A percentile compares a stretch with the other conserved stretches of the same genome.
These are phyloP conservation scores for Pterocles burchelli DNA, from an alignment of 2,113 vertebrate species.

Conservation along the genomic window DNA sequence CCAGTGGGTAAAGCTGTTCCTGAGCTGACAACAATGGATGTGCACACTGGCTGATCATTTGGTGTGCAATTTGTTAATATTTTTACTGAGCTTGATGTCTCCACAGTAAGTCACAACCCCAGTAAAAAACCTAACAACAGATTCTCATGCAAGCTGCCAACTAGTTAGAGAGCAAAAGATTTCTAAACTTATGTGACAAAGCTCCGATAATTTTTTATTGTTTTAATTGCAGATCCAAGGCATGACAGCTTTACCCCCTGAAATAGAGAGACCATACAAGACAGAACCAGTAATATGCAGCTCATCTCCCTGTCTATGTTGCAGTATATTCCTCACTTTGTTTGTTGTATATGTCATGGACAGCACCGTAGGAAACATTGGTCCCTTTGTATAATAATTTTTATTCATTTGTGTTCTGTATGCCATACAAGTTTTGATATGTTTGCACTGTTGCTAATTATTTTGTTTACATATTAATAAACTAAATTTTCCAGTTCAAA, in stretches of 20 bases:
- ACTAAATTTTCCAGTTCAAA: slow-evolving; percentile 38
- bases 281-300: slow-evolving; percentile 69
- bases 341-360: background rate
- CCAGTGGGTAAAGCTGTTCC: background rate
- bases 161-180: background rate
- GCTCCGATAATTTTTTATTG: background rate
- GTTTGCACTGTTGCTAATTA: slow-evolving; percentile 75
- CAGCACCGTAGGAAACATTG: background rate
- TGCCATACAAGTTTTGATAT: slow-evolving; percentile 40
- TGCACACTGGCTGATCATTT: background rate
- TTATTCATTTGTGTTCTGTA: background rate
- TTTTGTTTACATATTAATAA: slow-evolving; percentile 76
- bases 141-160: background rate
- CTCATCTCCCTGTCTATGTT: slow-evolving; percentile 1
- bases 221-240: slow-evolving; percentile 78
- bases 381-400: background rate
- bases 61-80: background rate
- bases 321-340: background rate
- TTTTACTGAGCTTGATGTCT: background rate
- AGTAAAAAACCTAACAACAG: background rate
- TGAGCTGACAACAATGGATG: rapidly evolving
- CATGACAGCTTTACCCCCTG: slow-evolving; percentile 78
- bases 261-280: slow-evolving; percentile 69
- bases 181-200: background rate
- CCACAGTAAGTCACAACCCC: background rate